Evolutionary conservation across 1,140 invertebrate genomes (phyloP).

Genomic region (Heliconius hewitsoni): DNA sequence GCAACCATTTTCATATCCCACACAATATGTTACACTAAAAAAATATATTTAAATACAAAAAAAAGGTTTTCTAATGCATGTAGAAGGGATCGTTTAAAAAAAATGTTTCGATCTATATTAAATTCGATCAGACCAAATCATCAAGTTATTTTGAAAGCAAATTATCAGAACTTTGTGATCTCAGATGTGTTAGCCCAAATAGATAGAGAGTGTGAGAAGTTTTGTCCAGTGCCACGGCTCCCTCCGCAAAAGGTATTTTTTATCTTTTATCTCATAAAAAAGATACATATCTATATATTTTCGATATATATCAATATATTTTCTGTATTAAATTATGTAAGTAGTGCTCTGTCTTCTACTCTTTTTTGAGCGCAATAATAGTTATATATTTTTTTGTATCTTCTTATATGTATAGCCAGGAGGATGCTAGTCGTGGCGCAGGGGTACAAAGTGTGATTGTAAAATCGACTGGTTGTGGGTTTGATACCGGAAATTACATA

Average conservation of each 20-base stretch:
- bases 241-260: conserved; percentile 59
- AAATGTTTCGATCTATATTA: conserved; percentile 41
- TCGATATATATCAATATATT: too few relatives aligned
- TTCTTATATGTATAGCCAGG: not conserved
- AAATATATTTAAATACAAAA: not conserved
- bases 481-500: too few relatives aligned
- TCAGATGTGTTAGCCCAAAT: conserved; percentile 54
- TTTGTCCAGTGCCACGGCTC: conserved; percentile 54
- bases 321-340: too few relatives aligned
- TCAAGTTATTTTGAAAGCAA: conserved; percentile 25
- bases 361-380: too few relatives aligned
- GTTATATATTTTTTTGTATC: not conserved
- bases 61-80: not conserved
- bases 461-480: too few relatives aligned
- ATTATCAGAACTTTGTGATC: conserved; percentile 60
- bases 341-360: too few relatives aligned
- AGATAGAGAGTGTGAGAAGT: conserved; percentile 58
- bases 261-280: too few relatives aligned
- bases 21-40: not conserved
- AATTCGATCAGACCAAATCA: not conserved
- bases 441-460: too few relatives aligned
- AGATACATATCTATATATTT: too few relatives aligned
- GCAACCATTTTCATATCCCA: not conserved
- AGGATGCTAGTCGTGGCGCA: too few relatives aligned
- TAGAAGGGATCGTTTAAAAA: not conserved